Percentiles rank a stretch among this genome's conserved stretches.
Evolutionary conservation across 2,113 vertebrate species (phyloP).

Genomic region (Copsychus sechellarum): DNA sequence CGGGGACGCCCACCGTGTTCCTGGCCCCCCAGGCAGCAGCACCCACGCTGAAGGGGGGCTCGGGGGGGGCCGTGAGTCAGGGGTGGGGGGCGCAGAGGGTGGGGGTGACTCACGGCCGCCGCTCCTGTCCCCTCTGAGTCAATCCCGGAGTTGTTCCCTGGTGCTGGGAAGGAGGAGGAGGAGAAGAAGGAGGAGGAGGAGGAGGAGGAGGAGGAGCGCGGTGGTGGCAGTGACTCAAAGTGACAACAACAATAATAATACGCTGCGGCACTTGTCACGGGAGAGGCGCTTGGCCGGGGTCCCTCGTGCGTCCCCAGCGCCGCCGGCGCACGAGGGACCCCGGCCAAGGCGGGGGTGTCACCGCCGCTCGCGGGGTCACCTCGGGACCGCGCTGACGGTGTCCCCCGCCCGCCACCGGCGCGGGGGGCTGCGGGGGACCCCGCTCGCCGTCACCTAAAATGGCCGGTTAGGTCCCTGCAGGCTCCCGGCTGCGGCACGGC

Average conservation of each 20-base stretch:
- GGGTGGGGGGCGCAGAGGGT: neutral
- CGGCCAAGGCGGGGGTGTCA: neutral
- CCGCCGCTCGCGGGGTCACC: neutral
- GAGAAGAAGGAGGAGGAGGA: too few species aligned
- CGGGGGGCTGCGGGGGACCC: neutral
- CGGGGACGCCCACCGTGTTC: neutral
- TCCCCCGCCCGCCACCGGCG: neutral
- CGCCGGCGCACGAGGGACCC: neutral
- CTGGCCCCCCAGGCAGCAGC: neutral
- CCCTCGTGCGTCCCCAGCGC: neutral
- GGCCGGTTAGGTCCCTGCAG: neutral
- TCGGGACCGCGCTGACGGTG: neutral
- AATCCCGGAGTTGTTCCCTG: too few species aligned
- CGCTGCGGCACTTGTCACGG: too few species aligned
- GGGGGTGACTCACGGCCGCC: conserved; percentile 3
- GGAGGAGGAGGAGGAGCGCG: too few species aligned
- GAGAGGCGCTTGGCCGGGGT: too few species aligned
- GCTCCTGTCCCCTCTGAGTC: too few species aligned
- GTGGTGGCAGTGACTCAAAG: too few species aligned
- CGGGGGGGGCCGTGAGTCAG: neutral
- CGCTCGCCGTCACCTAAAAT: conserved; percentile 2
- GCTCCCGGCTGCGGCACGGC: neutral
- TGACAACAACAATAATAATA: too few species aligned
- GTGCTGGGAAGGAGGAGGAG: too few species aligned
- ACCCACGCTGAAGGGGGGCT: neutral